phyloP scores from a whole-genome alignment of 2,888 invertebrate genomes.

The Erpobdella octoculata region DNA sequence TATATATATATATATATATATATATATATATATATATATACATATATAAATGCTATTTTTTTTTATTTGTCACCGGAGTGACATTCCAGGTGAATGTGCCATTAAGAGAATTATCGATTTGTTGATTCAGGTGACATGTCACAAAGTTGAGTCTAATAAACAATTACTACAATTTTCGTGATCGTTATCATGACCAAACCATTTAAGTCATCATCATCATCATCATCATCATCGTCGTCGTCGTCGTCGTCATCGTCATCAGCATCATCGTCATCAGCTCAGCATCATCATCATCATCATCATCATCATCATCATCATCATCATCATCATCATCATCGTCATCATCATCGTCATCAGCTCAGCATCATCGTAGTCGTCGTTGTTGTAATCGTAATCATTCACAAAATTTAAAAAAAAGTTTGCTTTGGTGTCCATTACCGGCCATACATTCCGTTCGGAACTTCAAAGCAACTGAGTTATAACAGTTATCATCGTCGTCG shows the following conservation, averaged over 20 bases:
- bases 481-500: neutral
- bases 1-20: neutral
- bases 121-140: neutral
- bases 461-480: too few species aligned
- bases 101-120: neutral
- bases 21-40: neutral
- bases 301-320: constrained; percentile 25
- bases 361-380: too few species aligned
- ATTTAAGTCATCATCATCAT: too few species aligned
- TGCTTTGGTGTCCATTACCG: too few species aligned
- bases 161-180: too few species aligned
- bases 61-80: neutral
- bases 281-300: constrained; percentile 28
- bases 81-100: too few species aligned
- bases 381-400: too few species aligned
- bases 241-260: constrained; percentile 8
- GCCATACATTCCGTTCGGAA: neutral
- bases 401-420: too few species aligned
- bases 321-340: constrained; percentile 15
- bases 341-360: neutral
- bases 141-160: too few species aligned
- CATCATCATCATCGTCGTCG: constrained; percentile 4
- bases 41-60: too few species aligned
- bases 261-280: neutral
- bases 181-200: too few species aligned